phyloP scores from a whole-genome alignment of 2,113 vertebrate genomes.

The Mungos mungo region DNA sequence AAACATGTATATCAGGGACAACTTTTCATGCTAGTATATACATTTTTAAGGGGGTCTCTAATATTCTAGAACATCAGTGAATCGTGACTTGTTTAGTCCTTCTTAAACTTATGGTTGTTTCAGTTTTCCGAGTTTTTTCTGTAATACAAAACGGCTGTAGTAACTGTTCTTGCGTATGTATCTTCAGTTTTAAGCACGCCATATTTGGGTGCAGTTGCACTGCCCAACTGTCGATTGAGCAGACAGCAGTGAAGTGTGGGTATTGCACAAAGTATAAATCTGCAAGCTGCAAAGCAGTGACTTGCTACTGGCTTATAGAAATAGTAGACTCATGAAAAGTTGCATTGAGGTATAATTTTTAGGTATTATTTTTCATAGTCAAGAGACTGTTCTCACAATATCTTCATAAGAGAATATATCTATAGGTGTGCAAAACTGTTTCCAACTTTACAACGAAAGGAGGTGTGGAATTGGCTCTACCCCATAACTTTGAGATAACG shows the following conservation, averaged over 20 bases:
- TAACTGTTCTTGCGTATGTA: not conserved
- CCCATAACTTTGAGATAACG: not conserved
- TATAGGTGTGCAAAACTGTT: not conserved
- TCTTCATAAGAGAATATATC: not conserved
- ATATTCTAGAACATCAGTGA: not conserved
- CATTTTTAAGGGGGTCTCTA: not conserved
- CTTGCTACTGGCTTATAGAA: not conserved
- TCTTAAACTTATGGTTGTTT: not conserved
- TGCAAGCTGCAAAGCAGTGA: not conserved
- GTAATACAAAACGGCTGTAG: not conserved
- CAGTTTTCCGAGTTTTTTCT: not conserved
- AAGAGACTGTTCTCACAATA: not conserved
- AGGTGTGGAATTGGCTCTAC: not conserved
- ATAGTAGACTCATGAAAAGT: not conserved
- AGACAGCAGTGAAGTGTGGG: not conserved
- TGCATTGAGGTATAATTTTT: not conserved
- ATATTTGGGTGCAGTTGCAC: not conserved
- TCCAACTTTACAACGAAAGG: not conserved
- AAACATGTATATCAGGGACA: not conserved
- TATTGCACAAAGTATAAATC: not conserved
- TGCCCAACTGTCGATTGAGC: not conserved
- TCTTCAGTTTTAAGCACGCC: not conserved
- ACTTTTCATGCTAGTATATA: not conserved
- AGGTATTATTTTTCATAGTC: not conserved
- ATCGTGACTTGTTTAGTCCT: not conserved